phyloP scores from a whole-genome alignment of 2,797 vertebrate species.

The Pseudochirops corinnae region DNA sequence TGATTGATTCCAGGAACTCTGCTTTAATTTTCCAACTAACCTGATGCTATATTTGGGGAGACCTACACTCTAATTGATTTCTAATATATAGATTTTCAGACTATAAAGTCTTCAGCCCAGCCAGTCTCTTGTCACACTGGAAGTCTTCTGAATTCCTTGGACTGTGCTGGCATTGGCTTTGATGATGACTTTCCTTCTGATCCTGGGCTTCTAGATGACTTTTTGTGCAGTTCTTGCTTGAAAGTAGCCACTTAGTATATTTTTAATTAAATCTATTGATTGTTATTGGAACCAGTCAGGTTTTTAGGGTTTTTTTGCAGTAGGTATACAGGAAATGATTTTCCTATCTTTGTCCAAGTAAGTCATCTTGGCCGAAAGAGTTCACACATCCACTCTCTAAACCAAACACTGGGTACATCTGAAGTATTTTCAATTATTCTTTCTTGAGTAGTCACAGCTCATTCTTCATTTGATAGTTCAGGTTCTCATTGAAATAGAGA shows the following conservation, averaged over 20 bases:
- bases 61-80: not conserved
- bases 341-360: not conserved
- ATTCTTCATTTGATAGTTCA: slow-evolving; percentile 38
- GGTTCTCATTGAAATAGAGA: not conserved
- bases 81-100: not conserved
- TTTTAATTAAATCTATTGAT: not conserved
- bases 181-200: not conserved
- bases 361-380: not conserved
- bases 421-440: slow-evolving; percentile 22
- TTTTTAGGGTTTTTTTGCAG: not conserved
- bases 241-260: not conserved
- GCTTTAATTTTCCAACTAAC: not conserved
- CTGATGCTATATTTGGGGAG: not conserved
- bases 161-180: not conserved
- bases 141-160: not conserved
- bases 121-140: not conserved
- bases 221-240: not conserved
- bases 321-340: not conserved
- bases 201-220: not conserved
- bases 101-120: not conserved
- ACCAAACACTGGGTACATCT: not conserved
- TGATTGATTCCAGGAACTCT: not conserved
- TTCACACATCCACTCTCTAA: not conserved
- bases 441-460: not conserved
- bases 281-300: not conserved